Percentiles rank a stretch among this genome's conserved stretches.
Conservation (phyloP, 1,140 invertebrate species). For the Temnothorax curvispinosus region DNA sequence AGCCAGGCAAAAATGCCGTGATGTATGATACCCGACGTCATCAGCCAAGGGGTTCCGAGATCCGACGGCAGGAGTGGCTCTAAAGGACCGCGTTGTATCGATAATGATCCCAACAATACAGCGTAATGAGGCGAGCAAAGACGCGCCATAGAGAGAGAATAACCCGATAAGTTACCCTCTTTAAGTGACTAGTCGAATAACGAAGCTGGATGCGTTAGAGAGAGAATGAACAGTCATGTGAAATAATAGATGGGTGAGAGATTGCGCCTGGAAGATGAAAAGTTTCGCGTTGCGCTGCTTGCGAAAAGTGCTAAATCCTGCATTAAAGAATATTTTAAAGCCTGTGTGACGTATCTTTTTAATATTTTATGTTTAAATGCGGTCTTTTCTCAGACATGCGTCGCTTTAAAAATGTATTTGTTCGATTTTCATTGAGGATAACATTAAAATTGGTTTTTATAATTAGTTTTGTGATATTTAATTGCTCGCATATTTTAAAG, state of each 20-base stretch:
- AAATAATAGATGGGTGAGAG: constrained; percentile 39
- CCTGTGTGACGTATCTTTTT: not conserved
- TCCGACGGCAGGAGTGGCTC: constrained; percentile 46
- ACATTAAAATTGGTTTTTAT: not conserved
- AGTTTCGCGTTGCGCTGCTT: not conserved
- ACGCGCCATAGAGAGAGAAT: constrained; percentile 38
- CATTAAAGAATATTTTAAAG: constrained; percentile 17
- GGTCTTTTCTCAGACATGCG: not conserved
- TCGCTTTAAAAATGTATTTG: not conserved
- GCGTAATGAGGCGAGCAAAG: constrained; percentile 52
- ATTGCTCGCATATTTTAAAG: not conserved
- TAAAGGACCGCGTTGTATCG: constrained; percentile 47
- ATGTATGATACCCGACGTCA: constrained; percentile 46
- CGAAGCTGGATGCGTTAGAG: constrained; percentile 18
- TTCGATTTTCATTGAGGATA: not conserved
- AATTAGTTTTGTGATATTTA: not conserved
- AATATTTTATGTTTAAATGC: not conserved
- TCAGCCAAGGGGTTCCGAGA: not conserved
- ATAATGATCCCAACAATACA: constrained; percentile 58
- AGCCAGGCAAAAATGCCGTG: constrained; percentile 35
- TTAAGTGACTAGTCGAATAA: constrained; percentile 45
- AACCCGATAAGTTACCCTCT: constrained; percentile 47
- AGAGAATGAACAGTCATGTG: constrained; percentile 33
- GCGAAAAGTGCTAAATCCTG: not conserved
- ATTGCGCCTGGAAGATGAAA: not conserved